Evolutionary conservation across 2,113 vertebrate species (phyloP).

Genomic region (Cyphomyrus discorhynchus): DNA sequence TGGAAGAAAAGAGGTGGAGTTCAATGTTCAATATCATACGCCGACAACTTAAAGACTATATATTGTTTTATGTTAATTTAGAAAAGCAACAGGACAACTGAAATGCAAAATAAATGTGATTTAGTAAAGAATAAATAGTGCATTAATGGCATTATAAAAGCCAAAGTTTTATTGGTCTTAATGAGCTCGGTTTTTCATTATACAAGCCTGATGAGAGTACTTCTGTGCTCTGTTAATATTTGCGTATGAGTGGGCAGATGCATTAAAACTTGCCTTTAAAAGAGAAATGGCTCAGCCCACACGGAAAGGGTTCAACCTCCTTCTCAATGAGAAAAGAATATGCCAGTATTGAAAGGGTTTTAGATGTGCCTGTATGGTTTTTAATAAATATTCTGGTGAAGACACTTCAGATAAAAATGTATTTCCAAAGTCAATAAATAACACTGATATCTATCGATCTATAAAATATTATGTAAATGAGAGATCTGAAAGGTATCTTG

Average conservation of each 20-base stretch:
- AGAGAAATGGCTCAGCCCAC: background rate
- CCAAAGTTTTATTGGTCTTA: constrained; percentile 23
- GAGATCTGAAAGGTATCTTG: background rate
- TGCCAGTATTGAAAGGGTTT: background rate
- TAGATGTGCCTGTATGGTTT: background rate
- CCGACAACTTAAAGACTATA: background rate
- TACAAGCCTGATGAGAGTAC: constrained; percentile 11
- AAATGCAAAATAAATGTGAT: constrained; percentile 11
- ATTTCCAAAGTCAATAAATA: background rate
- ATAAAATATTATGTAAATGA: background rate
- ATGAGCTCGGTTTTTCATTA: constrained; percentile 29
- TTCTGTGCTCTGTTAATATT: constrained; percentile 17
- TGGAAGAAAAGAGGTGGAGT: background rate
- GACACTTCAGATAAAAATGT: background rate
- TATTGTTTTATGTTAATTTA: background rate
- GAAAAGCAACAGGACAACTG: background rate
- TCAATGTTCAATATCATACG: background rate
- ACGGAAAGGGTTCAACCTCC: background rate
- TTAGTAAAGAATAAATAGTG: constrained; percentile 27
- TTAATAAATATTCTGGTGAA: background rate
- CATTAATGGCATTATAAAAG: constrained; percentile 28
- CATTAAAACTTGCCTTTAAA: background rate
- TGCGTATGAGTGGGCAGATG: background rate
- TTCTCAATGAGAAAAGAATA: background rate
- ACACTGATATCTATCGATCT: background rate